These are phyloP conservation scores for Adineta ricciae DNA, from an alignment of 2,888 invertebrate genomes.

Conservation along the genomic window DNA sequence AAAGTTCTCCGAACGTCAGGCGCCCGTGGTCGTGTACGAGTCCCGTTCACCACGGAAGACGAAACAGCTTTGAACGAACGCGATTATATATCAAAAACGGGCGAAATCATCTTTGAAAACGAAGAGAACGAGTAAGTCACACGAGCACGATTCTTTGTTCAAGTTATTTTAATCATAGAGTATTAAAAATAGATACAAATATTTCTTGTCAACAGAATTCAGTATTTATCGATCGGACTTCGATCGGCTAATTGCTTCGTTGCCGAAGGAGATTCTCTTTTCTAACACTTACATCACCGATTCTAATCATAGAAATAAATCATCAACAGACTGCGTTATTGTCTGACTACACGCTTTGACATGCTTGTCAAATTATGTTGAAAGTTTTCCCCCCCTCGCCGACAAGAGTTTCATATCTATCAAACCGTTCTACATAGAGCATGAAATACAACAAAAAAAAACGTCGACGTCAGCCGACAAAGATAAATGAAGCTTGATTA, in stretches of 20 bases:
- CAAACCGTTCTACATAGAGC: neutral
- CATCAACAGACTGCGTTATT: neutral
- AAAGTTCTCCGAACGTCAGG: constrained; percentile 66
- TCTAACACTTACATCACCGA: neutral
- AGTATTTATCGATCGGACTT: neutral
- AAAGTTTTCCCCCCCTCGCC: neutral
- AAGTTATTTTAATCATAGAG: too few species aligned
- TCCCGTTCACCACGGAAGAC: constrained; percentile 75
- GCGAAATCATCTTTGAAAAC: constrained; percentile 83
- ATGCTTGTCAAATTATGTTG: neutral
- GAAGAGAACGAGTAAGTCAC: constrained; percentile 91
- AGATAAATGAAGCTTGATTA: neutral
- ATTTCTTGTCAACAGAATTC: neutral
- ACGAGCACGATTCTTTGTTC: neutral
- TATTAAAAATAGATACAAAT: too few species aligned
- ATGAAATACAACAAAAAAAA: neutral
- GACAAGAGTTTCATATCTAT: neutral
- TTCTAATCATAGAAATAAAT: neutral
- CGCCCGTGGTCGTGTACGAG: constrained; percentile 77
- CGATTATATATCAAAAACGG: constrained; percentile 71
- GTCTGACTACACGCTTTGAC: neutral
- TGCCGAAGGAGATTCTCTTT: neutral
- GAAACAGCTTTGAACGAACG: constrained; percentile 77
- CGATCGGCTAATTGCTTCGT: neutral
- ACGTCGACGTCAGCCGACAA: neutral